Percentiles rank a stretch among this genome's conserved stretches.
Conservation (phyloP, 2,113 vertebrate genomes). For the Cynocephalus volans region DNA sequence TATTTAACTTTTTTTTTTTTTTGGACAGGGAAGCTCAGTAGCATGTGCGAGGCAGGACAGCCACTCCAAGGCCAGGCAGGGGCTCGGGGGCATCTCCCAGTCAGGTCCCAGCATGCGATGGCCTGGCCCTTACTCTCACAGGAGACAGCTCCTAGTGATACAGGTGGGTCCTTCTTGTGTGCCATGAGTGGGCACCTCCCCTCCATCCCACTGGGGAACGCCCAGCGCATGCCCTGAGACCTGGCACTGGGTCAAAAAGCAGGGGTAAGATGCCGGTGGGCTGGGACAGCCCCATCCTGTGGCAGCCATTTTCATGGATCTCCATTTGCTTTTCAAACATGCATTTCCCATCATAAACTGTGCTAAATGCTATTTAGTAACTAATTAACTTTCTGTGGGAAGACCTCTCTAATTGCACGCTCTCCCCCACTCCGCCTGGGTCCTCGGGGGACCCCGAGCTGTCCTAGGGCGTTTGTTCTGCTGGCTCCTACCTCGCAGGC, state of each 20-base stretch:
- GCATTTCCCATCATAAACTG: slow-evolving; percentile 81
- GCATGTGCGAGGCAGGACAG: rapidly evolving
- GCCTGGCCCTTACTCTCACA: background rate
- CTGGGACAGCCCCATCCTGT: background rate
- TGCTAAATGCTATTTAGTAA: slow-evolving; percentile 90
- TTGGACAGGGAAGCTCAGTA: rapidly evolving
- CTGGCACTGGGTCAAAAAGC: background rate
- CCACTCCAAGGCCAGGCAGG: rapidly evolving
- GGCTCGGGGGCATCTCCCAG: rapidly evolving
- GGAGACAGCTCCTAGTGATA: background rate
- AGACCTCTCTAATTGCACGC: slow-evolving; percentile 89
- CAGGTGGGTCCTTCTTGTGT: rapidly evolving
- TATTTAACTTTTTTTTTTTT: too few species aligned
- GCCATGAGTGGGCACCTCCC: background rate
- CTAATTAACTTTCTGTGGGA: slow-evolving; percentile 90
- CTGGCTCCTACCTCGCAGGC: slow-evolving; percentile 81
- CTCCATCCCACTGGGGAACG: background rate
- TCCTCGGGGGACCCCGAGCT: slow-evolving; percentile 86
- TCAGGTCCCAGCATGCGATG: rapidly evolving
- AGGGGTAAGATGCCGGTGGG: background rate
- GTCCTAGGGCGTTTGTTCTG: slow-evolving; percentile 88
- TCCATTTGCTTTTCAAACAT: slow-evolving; percentile 78
- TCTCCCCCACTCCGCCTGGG: slow-evolving; percentile 78
- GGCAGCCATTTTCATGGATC: slow-evolving; percentile 69
- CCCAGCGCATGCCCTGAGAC: rapidly evolving